Evolutionary conservation across 2,888 invertebrate genomes (phyloP).

Genomic region (Stomorhina lunata): DNA sequence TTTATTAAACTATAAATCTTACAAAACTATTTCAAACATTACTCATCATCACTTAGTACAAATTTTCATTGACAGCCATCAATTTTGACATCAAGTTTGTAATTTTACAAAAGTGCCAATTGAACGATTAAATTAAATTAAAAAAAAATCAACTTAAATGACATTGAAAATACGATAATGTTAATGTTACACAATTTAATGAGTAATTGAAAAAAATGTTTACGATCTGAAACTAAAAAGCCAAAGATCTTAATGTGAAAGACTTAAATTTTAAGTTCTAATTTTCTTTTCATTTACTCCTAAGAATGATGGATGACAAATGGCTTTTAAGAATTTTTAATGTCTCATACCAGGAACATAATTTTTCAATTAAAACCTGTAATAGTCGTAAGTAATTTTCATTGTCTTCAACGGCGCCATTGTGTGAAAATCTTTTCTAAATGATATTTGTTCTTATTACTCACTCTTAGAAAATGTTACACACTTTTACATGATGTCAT

Average conservation of each 20-base stretch:
- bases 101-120: conserved; percentile 40
- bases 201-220: conserved; percentile 25
- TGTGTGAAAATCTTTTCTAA: conserved; percentile 8
- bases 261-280: conserved; percentile 1
- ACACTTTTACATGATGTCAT: neutral
- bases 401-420: conserved; percentile 43
- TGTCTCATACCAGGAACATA: conserved; percentile 55
- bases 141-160: neutral
- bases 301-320: conserved; percentile 48
- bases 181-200: conserved; percentile 14
- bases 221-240: neutral
- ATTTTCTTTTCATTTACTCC: too few relatives aligned
- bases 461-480: neutral
- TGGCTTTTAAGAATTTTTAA: conserved; percentile 37
- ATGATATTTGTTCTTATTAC: conserved; percentile 5
- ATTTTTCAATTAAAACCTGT: conserved; percentile 61
- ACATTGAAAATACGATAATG: conserved; percentile 23
- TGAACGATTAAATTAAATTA: conserved; percentile 3
- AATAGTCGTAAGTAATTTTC: conserved; percentile 12
- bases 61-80: too few relatives aligned
- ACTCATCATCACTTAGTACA: neutral
- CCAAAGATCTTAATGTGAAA: neutral
- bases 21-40: neutral
- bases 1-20: neutral
- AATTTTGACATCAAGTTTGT: neutral